Percentiles rank a stretch among this genome's conserved stretches.
These are phyloP conservation scores for Glyptemys insculpta DNA, from an alignment of 2,797 vertebrate genomes.

Conservation along the genomic window DNA sequence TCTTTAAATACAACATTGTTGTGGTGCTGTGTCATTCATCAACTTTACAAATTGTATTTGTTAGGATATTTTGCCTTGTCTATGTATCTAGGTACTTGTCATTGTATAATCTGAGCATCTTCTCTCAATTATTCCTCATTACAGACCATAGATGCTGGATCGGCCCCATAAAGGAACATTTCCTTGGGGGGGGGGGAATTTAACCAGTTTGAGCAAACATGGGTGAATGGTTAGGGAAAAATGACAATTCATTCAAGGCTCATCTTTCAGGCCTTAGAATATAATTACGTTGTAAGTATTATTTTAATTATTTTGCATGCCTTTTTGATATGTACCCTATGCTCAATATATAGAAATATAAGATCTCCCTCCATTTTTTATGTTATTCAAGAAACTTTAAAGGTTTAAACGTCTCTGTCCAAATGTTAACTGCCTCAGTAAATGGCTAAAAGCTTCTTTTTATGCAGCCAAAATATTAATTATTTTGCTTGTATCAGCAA, in stretches of 20 bases:
- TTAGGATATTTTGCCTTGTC: background rate
- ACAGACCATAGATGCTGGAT: background rate
- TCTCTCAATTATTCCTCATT: background rate
- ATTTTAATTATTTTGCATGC: background rate
- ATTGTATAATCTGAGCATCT: background rate
- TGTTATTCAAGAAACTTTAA: background rate
- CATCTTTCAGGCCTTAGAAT: background rate
- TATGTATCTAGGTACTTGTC: background rate
- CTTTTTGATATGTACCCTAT: background rate
- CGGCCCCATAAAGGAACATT: fast-evolving
- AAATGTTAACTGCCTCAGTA: background rate
- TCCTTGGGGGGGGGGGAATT: fast-evolving
- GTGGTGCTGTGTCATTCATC: background rate
- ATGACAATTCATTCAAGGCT: background rate
- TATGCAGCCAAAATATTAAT: background rate
- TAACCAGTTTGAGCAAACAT: background rate
- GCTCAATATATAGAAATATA: background rate
- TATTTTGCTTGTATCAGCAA: background rate
- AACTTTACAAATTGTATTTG: background rate
- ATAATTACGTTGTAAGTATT: background rate
- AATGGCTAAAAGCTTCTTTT: background rate
- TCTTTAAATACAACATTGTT: background rate
- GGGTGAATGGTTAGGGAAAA: background rate
- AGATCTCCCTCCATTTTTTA: background rate
- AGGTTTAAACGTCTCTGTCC: background rate